These are phyloP conservation scores for Drosophila littoralis DNA, from an alignment of 1,140 invertebrate genomes.

Conservation along the genomic window DNA sequence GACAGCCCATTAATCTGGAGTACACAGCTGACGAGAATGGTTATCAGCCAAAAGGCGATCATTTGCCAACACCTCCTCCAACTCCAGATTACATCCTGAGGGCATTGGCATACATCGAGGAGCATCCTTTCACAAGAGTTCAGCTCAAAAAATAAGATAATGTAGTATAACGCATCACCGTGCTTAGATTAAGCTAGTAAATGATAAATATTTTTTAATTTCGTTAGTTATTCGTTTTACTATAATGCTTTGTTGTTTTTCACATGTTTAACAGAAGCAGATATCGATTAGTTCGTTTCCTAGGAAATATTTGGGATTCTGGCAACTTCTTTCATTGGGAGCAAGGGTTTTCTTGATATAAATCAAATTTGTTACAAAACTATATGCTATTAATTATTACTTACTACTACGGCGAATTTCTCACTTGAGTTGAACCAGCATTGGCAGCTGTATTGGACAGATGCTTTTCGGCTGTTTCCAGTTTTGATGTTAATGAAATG, in stretches of 20 bases:
- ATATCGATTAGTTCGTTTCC: not conserved
- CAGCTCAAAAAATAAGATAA: slow-evolving; percentile 61
- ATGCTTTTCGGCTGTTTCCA: slow-evolving; percentile 22
- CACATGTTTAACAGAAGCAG: too few species aligned
- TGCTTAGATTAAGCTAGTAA: slow-evolving; percentile 29
- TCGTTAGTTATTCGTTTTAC: not conserved
- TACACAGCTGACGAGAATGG: slow-evolving; percentile 93
- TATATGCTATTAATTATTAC: too few species aligned
- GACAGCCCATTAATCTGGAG: slow-evolving; percentile 84
- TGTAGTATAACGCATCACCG: not conserved
- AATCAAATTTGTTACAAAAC: slow-evolving; percentile 1
- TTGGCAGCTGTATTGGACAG: slow-evolving; percentile 4
- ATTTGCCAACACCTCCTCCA: slow-evolving; percentile 91
- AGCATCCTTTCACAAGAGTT: slow-evolving; percentile 84
- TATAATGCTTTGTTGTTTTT: too few species aligned
- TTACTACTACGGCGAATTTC: not conserved
- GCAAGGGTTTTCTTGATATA: too few species aligned
- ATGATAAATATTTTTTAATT: slow-evolving; percentile 19
- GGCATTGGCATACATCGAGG: slow-evolving; percentile 86
- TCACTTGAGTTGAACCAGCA: not conserved
- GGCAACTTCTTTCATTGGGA: not conserved
- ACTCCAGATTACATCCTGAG: slow-evolving; percentile 90
- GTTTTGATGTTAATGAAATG: slow-evolving; percentile 53
- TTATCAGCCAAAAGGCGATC: slow-evolving; percentile 89
- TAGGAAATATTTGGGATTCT: not conserved